Percentiles rank a stretch among this genome's conserved stretches.
Evolutionary conservation across 2,797 vertebrate species (phyloP).

Genomic region (Brotogeris chrysoptera): DNA sequence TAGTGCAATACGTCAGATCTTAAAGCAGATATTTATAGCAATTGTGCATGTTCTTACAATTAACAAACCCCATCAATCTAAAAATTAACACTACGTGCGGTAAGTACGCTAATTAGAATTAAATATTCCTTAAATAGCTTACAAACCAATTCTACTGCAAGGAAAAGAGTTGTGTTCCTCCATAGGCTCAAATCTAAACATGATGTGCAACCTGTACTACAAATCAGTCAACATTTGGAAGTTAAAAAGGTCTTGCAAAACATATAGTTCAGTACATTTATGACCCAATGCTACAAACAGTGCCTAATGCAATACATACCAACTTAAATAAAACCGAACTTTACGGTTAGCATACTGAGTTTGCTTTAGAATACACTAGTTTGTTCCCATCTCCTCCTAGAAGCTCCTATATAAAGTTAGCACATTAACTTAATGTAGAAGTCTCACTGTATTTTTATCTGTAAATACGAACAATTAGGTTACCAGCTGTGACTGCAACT

Average conservation of each 20-base stretch:
- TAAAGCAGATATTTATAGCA: constrained; percentile 27
- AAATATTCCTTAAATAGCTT: not conserved
- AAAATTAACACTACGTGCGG: constrained; percentile 16
- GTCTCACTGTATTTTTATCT: not conserved
- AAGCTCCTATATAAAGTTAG: not conserved
- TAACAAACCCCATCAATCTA: not conserved
- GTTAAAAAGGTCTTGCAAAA: constrained; percentile 22
- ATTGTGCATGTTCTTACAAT: constrained; percentile 19
- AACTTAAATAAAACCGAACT: not conserved
- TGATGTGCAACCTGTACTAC: fast-evolving
- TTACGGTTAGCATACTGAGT: not conserved
- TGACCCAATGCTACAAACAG: not conserved
- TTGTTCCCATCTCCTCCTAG: not conserved
- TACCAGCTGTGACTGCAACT: not conserved
- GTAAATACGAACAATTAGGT: not conserved
- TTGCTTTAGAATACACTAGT: not conserved
- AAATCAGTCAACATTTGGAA: not conserved
- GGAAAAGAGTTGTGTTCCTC: not conserved
- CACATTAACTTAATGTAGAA: not conserved
- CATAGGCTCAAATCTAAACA: not conserved
- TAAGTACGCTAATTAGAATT: not conserved
- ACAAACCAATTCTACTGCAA: not conserved
- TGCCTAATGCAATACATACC: not conserved
- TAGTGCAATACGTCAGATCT: constrained; percentile 44
- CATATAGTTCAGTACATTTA: not conserved